These are phyloP conservation scores for Canis aureus DNA, from an alignment of 2,113 vertebrate genomes.

Conservation along the genomic window DNA sequence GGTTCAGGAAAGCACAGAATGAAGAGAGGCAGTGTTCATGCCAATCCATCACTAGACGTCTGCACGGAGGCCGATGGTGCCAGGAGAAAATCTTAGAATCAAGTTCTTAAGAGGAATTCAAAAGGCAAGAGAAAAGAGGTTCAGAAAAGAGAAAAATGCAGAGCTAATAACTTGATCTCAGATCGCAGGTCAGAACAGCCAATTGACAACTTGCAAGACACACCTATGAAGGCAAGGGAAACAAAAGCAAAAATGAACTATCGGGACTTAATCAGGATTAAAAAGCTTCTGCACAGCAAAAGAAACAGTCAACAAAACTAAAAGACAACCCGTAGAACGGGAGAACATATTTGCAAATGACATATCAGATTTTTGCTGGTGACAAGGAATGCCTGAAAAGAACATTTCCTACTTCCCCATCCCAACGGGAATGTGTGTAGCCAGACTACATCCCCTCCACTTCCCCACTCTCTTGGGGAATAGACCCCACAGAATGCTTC, in stretches of 20 bases:
- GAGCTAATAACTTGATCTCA: neutral
- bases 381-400: neutral
- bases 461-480: neutral
- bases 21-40: rapidly evolving
- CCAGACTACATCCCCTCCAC: too few relatives aligned
- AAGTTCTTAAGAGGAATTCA: neutral
- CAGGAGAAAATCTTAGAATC: neutral
- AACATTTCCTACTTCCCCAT: rapidly evolving
- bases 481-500: too few relatives aligned
- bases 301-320: too few relatives aligned
- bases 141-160: neutral
- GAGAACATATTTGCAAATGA: too few relatives aligned
- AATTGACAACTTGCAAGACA: neutral
- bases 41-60: neutral
- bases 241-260: too few relatives aligned
- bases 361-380: too few relatives aligned
- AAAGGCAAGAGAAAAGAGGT: neutral
- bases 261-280: too few relatives aligned
- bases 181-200: neutral
- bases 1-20: neutral
- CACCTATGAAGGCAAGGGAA: too few relatives aligned
- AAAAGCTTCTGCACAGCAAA: too few relatives aligned
- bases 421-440: rapidly evolving
- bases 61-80: neutral
- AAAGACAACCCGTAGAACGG: too few relatives aligned